phyloP scores from a whole-genome alignment of 1,140 invertebrate species.

The Plectrocnemia conspersa region DNA sequence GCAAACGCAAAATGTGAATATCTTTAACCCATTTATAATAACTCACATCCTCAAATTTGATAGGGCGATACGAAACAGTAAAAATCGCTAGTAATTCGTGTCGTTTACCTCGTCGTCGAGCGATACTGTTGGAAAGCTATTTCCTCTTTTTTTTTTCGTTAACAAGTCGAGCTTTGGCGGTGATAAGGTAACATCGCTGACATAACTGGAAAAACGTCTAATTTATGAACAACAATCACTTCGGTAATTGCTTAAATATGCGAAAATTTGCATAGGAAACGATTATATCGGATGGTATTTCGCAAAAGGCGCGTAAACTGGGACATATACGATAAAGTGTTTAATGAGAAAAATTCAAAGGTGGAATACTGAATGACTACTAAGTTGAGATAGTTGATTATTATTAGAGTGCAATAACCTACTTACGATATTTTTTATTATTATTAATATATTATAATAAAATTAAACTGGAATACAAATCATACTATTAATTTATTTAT shows the following conservation, averaged over 20 bases:
- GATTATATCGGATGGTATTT: slow-evolving; percentile 15
- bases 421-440: no score
- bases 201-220: neutral
- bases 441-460: no score
- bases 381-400: no score
- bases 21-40: neutral
- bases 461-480: no score
- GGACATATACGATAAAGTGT: no score
- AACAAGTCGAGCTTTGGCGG: slow-evolving; percentile 17
- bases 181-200: slow-evolving; percentile 7
- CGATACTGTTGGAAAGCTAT: slow-evolving; percentile 19
- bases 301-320: slow-evolving; percentile 7
- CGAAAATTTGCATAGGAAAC: slow-evolving; percentile 17
- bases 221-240: slow-evolving; percentile 2
- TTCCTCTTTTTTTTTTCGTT: slow-evolving; percentile 22
- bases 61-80: slow-evolving; percentile 1
- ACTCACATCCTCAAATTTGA: neutral
- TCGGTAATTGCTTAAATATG: slow-evolving; percentile 9
- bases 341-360: no score
- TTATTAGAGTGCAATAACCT: no score
- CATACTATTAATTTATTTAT: no score
- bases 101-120: slow-evolving; percentile 22
- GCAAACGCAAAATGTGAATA: no score
- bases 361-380: no score
- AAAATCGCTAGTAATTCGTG: slow-evolving; percentile 17